Conservation (phyloP, 2,888 invertebrate species). For the Pandemis cinnamomeana region DNA sequence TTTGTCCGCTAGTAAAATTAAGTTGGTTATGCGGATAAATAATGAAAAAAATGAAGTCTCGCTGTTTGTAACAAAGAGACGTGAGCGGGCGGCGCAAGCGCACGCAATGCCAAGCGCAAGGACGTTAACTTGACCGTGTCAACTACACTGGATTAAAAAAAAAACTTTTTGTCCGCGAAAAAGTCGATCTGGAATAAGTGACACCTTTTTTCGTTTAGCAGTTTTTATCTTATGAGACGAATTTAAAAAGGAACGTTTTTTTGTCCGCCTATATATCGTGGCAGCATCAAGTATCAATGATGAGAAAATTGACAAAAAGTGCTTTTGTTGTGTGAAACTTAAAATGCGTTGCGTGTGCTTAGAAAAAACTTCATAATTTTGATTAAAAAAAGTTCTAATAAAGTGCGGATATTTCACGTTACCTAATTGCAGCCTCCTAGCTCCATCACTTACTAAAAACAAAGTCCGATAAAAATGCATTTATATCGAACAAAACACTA, state of each 20-base stretch:
- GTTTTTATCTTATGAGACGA: too few species aligned
- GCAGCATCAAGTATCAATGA: not conserved
- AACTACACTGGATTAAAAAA: conserved; percentile 6
- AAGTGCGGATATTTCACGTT: too few species aligned
- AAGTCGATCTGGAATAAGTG: not conserved
- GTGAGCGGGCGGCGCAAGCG: conserved; percentile 67
- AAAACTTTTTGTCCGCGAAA: not conserved
- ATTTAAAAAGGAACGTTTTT: not conserved
- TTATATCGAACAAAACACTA: not conserved
- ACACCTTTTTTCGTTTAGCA: not conserved
- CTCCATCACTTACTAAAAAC: too few species aligned
- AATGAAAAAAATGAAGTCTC: conserved; percentile 58
- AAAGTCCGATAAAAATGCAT: not conserved
- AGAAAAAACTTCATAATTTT: not conserved
- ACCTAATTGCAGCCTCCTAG: too few species aligned
- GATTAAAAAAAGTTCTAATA: too few species aligned
- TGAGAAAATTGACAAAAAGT: not conserved
- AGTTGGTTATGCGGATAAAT: conserved; percentile 58
- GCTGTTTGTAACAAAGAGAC: conserved; percentile 76
- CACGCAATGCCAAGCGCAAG: conserved; percentile 77
- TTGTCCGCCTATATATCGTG: not conserved
- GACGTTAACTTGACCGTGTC: conserved; percentile 57
- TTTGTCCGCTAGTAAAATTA: conserved; percentile 30
- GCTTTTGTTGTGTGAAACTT: not conserved
- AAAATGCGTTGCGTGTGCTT: not conserved